These are phyloP conservation scores for Vandiemenella viatica DNA, from an alignment of 2,888 invertebrate genomes.

Conservation along the genomic window DNA sequence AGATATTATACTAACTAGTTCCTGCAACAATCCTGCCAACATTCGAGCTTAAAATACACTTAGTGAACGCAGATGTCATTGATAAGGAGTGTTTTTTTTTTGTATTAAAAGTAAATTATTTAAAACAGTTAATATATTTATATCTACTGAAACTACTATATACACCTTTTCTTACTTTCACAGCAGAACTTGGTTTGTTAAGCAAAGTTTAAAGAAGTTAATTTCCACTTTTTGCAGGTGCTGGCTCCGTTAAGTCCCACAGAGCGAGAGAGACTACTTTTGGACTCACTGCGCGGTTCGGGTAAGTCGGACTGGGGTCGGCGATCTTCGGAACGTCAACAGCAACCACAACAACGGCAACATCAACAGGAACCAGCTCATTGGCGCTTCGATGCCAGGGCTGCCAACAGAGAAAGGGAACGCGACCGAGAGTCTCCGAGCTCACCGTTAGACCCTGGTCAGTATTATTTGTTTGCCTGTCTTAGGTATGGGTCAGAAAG, in stretches of 20 bases:
- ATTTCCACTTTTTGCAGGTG: background rate
- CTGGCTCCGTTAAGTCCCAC: background rate
- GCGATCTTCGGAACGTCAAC: background rate
- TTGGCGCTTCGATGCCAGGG: slow-evolving; percentile 14
- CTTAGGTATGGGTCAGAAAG: too few species aligned
- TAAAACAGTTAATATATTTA: too few species aligned
- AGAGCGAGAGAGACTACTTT: background rate
- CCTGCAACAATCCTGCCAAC: too few species aligned
- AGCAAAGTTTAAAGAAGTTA: too few species aligned
- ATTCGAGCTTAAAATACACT: too few species aligned
- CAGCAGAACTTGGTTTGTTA: too few species aligned
- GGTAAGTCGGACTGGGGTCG: background rate
- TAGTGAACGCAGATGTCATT: too few species aligned
- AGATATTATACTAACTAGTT: too few species aligned
- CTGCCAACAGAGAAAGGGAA: slow-evolving; percentile 9
- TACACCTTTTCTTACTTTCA: too few species aligned
- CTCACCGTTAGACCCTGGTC: slow-evolving; percentile 55
- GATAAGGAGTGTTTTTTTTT: too few species aligned
- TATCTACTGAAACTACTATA: too few species aligned
- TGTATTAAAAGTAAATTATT: too few species aligned
- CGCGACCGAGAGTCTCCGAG: slow-evolving; percentile 26
- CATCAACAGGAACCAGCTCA: background rate
- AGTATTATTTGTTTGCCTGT: slow-evolving; percentile 29
- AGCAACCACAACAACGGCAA: background rate
- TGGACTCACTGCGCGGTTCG: background rate